Evolutionary conservation across 2,113 vertebrate species (phyloP).

Genomic region (Xiphorhynchus elegans): DNA sequence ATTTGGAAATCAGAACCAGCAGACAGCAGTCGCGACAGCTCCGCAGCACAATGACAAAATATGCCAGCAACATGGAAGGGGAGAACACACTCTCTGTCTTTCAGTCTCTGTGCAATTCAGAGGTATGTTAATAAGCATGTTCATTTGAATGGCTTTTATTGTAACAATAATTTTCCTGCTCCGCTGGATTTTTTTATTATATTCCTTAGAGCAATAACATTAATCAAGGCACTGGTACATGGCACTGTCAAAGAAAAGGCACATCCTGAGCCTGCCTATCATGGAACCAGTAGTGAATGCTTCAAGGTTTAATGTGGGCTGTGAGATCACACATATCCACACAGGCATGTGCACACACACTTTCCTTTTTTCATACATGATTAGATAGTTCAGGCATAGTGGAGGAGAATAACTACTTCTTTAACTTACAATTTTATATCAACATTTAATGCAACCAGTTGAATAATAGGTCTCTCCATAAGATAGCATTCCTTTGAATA

Average conservation of each 20-base stretch:
- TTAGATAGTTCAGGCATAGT: background rate
- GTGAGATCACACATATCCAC: background rate
- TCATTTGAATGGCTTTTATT: slow-evolving; percentile 54
- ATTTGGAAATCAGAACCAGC: slow-evolving; percentile 62
- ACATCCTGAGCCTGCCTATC: background rate
- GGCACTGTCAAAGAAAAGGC: slow-evolving; percentile 23
- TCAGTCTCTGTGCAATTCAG: slow-evolving; percentile 25
- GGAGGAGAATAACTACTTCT: background rate
- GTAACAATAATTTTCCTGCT: slow-evolving; percentile 58
- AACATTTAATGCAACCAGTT: background rate
- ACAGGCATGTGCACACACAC: background rate
- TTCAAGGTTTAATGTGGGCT: background rate
- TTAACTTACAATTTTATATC: background rate
- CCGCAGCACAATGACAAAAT: slow-evolving; percentile 62
- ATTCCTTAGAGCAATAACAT: slow-evolving; percentile 50
- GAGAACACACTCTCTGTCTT: background rate
- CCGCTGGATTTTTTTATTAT: background rate
- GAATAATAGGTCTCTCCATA: background rate
- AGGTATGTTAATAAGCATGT: slow-evolving; percentile 62
- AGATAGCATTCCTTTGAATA: background rate
- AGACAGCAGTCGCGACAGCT: slow-evolving; percentile 63
- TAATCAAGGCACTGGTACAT: slow-evolving; percentile 22
- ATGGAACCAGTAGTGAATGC: background rate
- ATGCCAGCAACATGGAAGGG: slow-evolving; percentile 14
- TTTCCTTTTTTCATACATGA: background rate